phyloP scores from a whole-genome alignment of 1,140 invertebrate species.

The Drosophila prosaltans region DNA sequence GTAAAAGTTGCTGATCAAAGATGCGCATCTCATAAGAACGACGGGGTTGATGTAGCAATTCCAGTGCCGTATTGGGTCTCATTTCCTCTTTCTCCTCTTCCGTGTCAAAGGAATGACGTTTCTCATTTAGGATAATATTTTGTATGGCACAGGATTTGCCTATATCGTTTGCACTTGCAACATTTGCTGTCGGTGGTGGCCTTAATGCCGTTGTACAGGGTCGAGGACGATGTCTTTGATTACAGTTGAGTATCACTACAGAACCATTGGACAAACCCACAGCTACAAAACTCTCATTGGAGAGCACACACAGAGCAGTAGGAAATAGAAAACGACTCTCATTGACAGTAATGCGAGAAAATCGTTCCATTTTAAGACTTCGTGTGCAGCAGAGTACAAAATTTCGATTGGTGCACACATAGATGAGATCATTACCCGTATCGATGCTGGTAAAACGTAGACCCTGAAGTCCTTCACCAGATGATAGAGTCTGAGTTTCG shows the following conservation, averaged over 20 bases:
- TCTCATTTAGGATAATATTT: slow-evolving; percentile 78
- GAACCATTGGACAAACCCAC: slow-evolving; percentile 81
- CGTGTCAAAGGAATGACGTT: slow-evolving; percentile 62
- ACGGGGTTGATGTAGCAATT: slow-evolving; percentile 53
- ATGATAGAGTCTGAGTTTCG: slow-evolving; percentile 50
- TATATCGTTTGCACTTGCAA: slow-evolving; percentile 48
- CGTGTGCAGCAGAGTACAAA: slow-evolving; percentile 76
- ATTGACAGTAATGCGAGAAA: slow-evolving; percentile 62
- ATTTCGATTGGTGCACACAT: slow-evolving; percentile 78
- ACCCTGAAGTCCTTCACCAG: slow-evolving; percentile 55
- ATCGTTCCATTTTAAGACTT: slow-evolving; percentile 68
- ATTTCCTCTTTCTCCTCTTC: slow-evolving; percentile 25
- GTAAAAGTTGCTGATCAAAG: slow-evolving; percentile 73
- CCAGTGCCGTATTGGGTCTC: slow-evolving; percentile 62
- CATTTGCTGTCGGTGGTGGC: background rate
- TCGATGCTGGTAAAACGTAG: slow-evolving; percentile 76
- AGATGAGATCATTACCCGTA: slow-evolving; percentile 65
- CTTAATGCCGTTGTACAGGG: slow-evolving; percentile 35
- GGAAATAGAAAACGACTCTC: slow-evolving; percentile 76
- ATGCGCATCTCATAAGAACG: slow-evolving; percentile 68
- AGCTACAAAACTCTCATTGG: slow-evolving; percentile 71
- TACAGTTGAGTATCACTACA: slow-evolving; percentile 78
- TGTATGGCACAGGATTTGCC: slow-evolving; percentile 83
- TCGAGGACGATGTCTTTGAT: slow-evolving; percentile 55
- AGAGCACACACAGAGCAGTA: slow-evolving; percentile 66